Percentiles rank a stretch among this genome's conserved stretches.
Conservation (phyloP, 2,888 invertebrate species). For the Fragum sueziense region DNA sequence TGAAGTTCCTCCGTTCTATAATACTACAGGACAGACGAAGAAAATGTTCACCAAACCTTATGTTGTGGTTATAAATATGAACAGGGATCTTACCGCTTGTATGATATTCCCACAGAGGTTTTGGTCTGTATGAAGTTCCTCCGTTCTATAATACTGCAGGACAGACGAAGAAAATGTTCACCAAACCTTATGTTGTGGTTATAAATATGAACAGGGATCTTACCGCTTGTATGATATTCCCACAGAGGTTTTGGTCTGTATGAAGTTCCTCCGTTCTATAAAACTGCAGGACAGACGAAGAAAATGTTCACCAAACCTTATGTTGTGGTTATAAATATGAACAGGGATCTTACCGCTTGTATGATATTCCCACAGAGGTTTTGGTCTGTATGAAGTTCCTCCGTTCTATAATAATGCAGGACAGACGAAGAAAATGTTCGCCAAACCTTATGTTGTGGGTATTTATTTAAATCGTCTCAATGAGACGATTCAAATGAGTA, state of each 20-base stretch:
- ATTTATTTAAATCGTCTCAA: too few species aligned
- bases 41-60: too few species aligned
- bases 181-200: too few species aligned
- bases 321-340: too few species aligned
- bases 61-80: too few species aligned
- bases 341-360: constrained; percentile 79
- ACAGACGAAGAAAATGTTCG: too few species aligned
- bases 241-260: constrained; percentile 79
- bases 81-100: constrained; percentile 77
- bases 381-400: constrained; percentile 80
- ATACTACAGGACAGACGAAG: constrained; percentile 77
- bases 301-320: too few species aligned
- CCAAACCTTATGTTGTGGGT: too few species aligned
- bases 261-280: constrained; percentile 80
- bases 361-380: constrained; percentile 80
- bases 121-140: constrained; percentile 80
- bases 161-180: constrained; percentile 78
- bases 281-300: constrained; percentile 77
- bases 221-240: constrained; percentile 80
- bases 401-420: constrained; percentile 78
- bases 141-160: constrained; percentile 78
- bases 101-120: constrained; percentile 80
- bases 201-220: too few species aligned
- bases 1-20: constrained; percentile 80
- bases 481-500: too few species aligned